phyloP scores from a whole-genome alignment of 2,113 vertebrate species.

The Loxodonta africana region DNA sequence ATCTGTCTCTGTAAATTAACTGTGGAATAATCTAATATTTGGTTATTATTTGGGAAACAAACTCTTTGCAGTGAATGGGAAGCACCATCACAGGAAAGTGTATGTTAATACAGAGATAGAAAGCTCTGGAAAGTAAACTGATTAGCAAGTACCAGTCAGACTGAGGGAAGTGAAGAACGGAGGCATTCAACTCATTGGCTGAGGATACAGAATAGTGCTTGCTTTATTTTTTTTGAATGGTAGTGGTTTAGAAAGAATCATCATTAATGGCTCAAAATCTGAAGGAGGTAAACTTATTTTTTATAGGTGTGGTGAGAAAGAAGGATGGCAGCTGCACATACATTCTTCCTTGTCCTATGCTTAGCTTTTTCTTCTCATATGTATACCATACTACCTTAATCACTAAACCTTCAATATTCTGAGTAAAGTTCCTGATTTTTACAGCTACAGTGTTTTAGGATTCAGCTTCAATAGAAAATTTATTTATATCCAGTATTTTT shows the following conservation, averaged over 20 bases:
- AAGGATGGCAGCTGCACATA: not conserved
- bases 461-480: not conserved
- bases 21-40: constrained; percentile 39
- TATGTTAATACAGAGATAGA: constrained; percentile 1
- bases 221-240: constrained; percentile 39
- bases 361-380: not conserved
- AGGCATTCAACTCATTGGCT: not conserved
- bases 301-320: constrained; percentile 28
- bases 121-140: constrained; percentile 43
- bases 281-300: not conserved
- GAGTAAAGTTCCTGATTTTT: constrained; percentile 33
- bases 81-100: not conserved
- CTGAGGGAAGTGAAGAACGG: not conserved
- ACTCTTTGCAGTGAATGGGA: constrained; percentile 22
- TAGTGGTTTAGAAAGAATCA: not conserved
- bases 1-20: constrained; percentile 7
- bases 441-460: not conserved
- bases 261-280: not conserved
- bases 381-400: not conserved
- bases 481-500: constrained; percentile 26
- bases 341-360: not conserved
- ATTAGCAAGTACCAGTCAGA: constrained; percentile 12
- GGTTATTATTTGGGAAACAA: constrained; percentile 23
- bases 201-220: not conserved
- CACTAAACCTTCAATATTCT: constrained; percentile 7